These are phyloP conservation scores for Cepaea nemoralis DNA, from an alignment of 1,140 invertebrate genomes.

Conservation along the genomic window DNA sequence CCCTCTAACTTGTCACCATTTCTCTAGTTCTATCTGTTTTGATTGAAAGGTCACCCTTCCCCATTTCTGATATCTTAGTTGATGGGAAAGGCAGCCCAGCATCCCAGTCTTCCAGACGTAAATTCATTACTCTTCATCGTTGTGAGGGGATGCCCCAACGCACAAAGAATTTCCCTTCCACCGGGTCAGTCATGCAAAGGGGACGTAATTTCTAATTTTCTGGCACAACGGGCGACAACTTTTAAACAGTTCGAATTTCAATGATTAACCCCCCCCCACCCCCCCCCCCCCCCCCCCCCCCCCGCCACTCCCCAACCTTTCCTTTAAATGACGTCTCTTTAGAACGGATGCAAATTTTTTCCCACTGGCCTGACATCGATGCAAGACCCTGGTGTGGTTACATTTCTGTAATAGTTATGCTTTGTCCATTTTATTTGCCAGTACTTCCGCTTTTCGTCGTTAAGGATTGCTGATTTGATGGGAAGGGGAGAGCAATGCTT, in stretches of 20 bases:
- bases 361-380: neutral
- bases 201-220: slow-evolving; percentile 3
- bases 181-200: neutral
- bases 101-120: neutral
- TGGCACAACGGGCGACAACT: neutral
- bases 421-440: too few relatives aligned
- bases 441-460: too few relatives aligned
- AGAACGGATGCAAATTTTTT: neutral
- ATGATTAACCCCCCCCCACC: too few relatives aligned
- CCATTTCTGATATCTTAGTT: neutral
- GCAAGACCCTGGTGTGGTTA: neutral
- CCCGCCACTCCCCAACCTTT: too few relatives aligned
- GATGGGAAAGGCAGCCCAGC: neutral
- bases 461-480: too few relatives aligned
- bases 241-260: neutral
- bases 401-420: neutral
- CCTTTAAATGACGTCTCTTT: neutral
- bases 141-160: neutral
- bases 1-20: neutral
- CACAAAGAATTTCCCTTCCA: neutral
- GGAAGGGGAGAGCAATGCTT: too few relatives aligned
- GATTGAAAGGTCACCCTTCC: neutral
- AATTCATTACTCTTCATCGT: neutral
- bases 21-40: neutral
- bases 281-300: too few relatives aligned